Base-by-base conservation (phyloP, 2,113 vertebrate genomes). In the Suricata suricatta region DNA sequence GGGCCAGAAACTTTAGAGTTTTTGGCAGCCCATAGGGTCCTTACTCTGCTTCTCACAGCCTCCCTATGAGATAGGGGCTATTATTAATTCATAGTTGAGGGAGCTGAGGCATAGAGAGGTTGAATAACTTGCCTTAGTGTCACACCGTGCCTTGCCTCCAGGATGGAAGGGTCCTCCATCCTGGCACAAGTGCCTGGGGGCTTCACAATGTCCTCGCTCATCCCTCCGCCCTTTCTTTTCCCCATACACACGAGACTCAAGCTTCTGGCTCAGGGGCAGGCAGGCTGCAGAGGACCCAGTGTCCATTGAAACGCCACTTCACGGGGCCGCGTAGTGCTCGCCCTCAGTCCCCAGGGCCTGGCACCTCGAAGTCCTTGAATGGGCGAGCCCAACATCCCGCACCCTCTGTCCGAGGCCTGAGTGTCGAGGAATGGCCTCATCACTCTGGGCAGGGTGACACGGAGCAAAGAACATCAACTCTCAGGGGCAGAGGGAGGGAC, bases 141-240 rank as follows among this genome's bases (percentile, higher is more conserved):
- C 31, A 64, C 1, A 9, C 4, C 10, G 83, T n/a, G 17, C 57
- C 57, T 95, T 66, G 5, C 54, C 76, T 90, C 54, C 84, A 47
- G 71, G 31, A 14, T 21, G 54, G 41, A 15, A 47, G 47, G 7
- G 71, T 44, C 13, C 3, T 92, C 21, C 85, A 23, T 69, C 50
- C 25, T 92, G 27, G 12, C 27, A 52, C 7, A 52, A 52, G 72
- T 64, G 11, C 17, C 29, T 63, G 57, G 12, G 16, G 5, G 4
- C n/a, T 84, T 90, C 50, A 77, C 25, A 79, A 77, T 90, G 21
- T 85, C 68, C 38, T 79, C 86, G 44, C 68, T 93, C 4, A 21
- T 93, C 77, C 33, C 27, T 54, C 54, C 4, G 15, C 63, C 54
- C 44, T 9, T 81, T 54, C 35, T 3, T 69, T 85, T 77, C 13